A percentile compares a stretch with the other conserved stretches of the same genome.
These are phyloP conservation scores for Bradypodion pumilum DNA, from an alignment of 2,797 vertebrate genomes.

Conservation along the genomic window DNA sequence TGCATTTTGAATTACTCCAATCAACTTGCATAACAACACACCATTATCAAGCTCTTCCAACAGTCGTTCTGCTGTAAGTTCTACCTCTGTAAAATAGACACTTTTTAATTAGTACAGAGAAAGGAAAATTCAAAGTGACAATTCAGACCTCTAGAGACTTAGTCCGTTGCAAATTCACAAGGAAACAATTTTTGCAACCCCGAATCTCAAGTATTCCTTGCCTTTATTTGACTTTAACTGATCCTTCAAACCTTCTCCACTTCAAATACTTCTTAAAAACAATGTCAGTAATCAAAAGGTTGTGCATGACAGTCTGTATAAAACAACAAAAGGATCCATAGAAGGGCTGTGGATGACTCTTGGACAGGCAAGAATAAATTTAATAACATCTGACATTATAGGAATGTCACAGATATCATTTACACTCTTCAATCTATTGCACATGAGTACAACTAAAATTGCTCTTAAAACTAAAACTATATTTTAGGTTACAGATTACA, in stretches of 20 bases:
- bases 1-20: conserved; percentile 85
- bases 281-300: background rate
- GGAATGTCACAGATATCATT: background rate
- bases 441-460: background rate
- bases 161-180: background rate
- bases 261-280: background rate
- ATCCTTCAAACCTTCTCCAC: background rate
- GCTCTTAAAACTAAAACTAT: background rate
- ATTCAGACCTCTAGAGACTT: background rate
- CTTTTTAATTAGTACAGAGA: conserved; percentile 38
- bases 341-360: background rate
- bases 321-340: background rate
- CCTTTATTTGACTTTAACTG: background rate
- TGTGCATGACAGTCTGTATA: background rate
- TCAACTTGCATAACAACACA: conserved; percentile 88
- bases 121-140: conserved; percentile 32
- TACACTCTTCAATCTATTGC: background rate
- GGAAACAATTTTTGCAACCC: background rate
- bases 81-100: conserved; percentile 75
- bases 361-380: background rate
- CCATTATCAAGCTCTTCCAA: conserved; percentile 95
- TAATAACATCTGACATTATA: background rate
- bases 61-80: conserved; percentile 86
- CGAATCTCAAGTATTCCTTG: background rate
- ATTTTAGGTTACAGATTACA: background rate